Percentiles rank a stretch among this genome's conserved stretches.
Conservation (phyloP, 2,888 invertebrate species). For the Rugalucina vietnamica region DNA sequence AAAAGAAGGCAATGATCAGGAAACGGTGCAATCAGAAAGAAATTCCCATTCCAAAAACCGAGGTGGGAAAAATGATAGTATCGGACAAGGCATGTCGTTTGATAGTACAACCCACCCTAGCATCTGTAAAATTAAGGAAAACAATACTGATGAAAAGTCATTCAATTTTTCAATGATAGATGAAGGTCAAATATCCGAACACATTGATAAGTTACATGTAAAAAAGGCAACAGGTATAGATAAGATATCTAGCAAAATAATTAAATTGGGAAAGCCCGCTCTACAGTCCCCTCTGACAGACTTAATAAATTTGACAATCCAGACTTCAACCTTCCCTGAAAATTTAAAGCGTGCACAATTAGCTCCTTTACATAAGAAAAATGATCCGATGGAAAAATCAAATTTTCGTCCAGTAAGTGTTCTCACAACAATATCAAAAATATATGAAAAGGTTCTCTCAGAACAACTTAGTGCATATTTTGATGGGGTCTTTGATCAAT, state of each 20-base stretch:
- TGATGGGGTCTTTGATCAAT: background rate
- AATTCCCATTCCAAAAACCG: background rate
- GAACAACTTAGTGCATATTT: constrained; percentile 24
- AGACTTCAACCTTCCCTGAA: constrained; percentile 11
- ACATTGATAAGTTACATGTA: constrained; percentile 14
- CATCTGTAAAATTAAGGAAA: constrained; percentile 13
- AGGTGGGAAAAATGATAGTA: too few species aligned
- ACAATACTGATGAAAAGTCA: background rate
- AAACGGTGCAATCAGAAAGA: background rate
- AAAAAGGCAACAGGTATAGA: constrained; percentile 16
- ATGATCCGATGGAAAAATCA: constrained; percentile 11
- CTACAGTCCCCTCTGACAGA: background rate
- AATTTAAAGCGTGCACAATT: constrained; percentile 29
- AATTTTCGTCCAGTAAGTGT: constrained; percentile 39
- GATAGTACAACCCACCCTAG: constrained; percentile 13
- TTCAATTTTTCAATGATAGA: constrained; percentile 5
- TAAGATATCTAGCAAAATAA: constrained; percentile 14
- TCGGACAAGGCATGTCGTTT: background rate
- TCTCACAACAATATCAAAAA: constrained; percentile 25
- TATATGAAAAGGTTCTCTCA: constrained; percentile 33
- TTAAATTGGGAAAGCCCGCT: constrained; percentile 10
- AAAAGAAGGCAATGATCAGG: background rate
- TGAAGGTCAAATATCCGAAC: background rate
- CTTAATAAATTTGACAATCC: constrained; percentile 15
- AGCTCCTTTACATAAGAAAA: constrained; percentile 32